These are phyloP conservation scores for Micropoecilia bifurca DNA, from an alignment of 2,797 vertebrate genomes.

Conservation along the genomic window DNA sequence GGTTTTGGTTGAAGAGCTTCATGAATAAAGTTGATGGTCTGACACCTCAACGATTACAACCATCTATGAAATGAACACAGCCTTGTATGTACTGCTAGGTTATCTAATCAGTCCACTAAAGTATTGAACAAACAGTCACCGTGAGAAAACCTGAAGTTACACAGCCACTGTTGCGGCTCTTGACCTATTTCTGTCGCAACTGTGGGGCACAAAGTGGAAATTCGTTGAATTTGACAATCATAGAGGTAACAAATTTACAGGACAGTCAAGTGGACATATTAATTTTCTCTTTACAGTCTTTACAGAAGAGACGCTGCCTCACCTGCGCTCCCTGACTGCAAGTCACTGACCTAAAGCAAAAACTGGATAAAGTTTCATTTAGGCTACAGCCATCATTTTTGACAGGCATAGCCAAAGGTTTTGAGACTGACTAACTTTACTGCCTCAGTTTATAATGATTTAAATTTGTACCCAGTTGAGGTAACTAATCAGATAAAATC, in stretches of 20 bases:
- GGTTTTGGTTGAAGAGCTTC: neutral
- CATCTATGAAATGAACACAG: neutral
- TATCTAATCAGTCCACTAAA: neutral
- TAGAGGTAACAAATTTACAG: too few species aligned
- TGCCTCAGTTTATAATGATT: neutral
- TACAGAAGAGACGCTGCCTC: too few species aligned
- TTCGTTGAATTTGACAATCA: too few species aligned
- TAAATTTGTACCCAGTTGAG: neutral
- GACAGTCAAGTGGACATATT: too few species aligned
- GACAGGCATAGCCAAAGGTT: neutral
- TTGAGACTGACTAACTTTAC: neutral
- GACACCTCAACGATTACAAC: neutral
- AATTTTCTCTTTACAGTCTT: too few species aligned
- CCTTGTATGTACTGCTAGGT: neutral
- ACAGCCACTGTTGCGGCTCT: neutral
- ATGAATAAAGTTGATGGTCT: neutral
- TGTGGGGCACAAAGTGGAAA: neutral
- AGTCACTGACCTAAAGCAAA: neutral
- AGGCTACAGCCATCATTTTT: neutral
- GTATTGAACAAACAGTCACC: neutral
- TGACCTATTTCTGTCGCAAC: neutral
- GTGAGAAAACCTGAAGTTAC: neutral
- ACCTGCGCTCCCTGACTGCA: too few species aligned
- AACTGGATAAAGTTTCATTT: neutral
- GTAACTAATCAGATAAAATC: neutral